A percentile compares a stretch with the other conserved stretches of the same genome.
phyloP scores from a whole-genome alignment of 2,888 invertebrate species.

The Acrobasis suavella region DNA sequence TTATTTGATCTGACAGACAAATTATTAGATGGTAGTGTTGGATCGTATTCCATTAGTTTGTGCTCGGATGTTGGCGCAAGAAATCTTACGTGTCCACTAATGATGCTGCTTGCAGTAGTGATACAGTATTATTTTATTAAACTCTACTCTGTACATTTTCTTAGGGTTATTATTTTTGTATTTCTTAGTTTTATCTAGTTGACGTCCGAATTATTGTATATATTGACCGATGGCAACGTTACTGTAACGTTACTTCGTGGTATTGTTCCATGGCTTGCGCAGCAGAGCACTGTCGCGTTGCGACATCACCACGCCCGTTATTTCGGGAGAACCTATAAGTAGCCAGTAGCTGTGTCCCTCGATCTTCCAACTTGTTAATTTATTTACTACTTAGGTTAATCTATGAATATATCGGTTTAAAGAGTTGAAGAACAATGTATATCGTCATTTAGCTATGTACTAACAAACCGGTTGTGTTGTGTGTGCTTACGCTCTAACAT shows the following conservation, averaged over 20 bases:
- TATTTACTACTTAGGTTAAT: conserved; percentile 71
- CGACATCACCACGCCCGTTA: not conserved
- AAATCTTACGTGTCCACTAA: conserved; percentile 54
- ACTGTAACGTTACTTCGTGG: not conserved
- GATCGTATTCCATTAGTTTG: conserved; percentile 33
- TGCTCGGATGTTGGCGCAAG: conserved; percentile 23
- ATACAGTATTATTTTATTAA: conserved; percentile 80
- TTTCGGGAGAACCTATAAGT: conserved; percentile 11
- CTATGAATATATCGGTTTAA: conserved; percentile 63
- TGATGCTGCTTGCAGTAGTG: conserved; percentile 71
- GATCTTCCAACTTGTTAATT: conserved; percentile 77
- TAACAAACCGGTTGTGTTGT: conserved; percentile 81
- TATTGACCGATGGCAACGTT: conserved; percentile 25
- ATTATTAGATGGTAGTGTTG: not conserved
- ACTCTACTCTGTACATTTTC: conserved; percentile 72
- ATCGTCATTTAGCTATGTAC: conserved; percentile 65
- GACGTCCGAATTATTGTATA: conserved; percentile 51
- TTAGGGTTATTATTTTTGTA: conserved; percentile 67
- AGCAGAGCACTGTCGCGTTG: not conserved
- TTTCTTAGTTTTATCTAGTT: conserved; percentile 63
- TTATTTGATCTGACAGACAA: conserved; percentile 9
- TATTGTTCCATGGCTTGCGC: not conserved
- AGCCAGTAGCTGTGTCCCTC: conserved; percentile 50
- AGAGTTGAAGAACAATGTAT: conserved; percentile 74
- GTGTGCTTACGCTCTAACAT: conserved; percentile 79